phyloP scores from a whole-genome alignment of 2,797 vertebrate species.

The Schizopygopsis malacanthus region DNA sequence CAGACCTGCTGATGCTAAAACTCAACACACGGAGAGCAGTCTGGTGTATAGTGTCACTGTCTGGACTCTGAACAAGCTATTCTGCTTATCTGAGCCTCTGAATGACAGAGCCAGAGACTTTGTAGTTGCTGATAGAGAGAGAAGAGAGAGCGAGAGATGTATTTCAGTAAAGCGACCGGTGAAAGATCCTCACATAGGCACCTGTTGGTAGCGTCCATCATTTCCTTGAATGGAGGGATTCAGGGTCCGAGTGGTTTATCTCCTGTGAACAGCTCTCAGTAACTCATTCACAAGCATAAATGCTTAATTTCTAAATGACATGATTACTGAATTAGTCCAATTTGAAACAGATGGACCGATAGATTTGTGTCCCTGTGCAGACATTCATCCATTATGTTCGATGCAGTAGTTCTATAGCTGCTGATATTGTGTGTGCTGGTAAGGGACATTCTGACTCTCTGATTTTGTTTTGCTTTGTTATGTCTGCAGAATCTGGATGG shows the following conservation, averaged over 20 bases:
- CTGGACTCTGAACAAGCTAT: slow-evolving; percentile 76
- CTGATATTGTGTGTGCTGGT: slow-evolving; percentile 1
- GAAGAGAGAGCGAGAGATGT: slow-evolving; percentile 70
- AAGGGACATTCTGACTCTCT: not conserved
- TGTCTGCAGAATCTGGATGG: slow-evolving; percentile 89
- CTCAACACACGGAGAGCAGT: slow-evolving; percentile 71
- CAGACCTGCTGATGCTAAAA: slow-evolving; percentile 72
- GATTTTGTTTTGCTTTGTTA: slow-evolving; percentile 38
- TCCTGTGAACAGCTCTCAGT: slow-evolving; percentile 59
- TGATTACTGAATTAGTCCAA: slow-evolving; percentile 48
- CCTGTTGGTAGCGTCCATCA: slow-evolving; percentile 48
- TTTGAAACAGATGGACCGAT: slow-evolving; percentile 19
- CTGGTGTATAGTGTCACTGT: slow-evolving; percentile 80
- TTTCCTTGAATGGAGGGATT: slow-evolving; percentile 80
- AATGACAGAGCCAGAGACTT: slow-evolving; percentile 76
- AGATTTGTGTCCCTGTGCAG: slow-evolving; percentile 1
- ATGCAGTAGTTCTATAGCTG: slow-evolving; percentile 5
- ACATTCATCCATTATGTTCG: slow-evolving; percentile 16
- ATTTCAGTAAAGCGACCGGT: slow-evolving; percentile 69
- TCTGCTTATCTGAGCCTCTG: slow-evolving; percentile 79
- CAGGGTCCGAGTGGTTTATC: slow-evolving; percentile 73
- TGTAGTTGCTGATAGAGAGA: slow-evolving; percentile 75
- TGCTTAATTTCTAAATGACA: slow-evolving; percentile 37
- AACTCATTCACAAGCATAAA: slow-evolving; percentile 35
- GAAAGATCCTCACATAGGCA: slow-evolving; percentile 71